Conservation (phyloP, 2,888 invertebrate species). For the Rhagium mordax region DNA sequence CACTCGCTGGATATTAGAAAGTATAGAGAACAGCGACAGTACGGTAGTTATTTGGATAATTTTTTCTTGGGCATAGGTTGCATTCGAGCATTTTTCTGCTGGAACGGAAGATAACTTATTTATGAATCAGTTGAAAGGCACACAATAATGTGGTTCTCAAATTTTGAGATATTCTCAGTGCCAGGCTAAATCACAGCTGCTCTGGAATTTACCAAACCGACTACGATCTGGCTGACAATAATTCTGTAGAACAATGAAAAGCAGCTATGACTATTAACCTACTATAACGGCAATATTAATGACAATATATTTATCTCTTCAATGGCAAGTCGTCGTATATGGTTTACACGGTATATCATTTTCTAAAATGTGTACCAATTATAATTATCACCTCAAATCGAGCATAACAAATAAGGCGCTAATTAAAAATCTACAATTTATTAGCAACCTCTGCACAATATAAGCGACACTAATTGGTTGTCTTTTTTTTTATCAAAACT, state of each 20-base stretch:
- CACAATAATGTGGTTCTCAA: no score
- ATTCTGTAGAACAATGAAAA: neutral
- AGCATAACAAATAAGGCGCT: conserved; percentile 46
- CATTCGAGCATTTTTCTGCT: no score
- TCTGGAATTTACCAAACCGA: no score
- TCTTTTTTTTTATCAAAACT: conserved; percentile 43
- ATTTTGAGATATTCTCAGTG: no score
- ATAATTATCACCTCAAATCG: conserved; percentile 44
- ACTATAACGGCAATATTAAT: conserved; percentile 17
- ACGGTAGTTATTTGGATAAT: no score
- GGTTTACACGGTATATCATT: conserved; percentile 37
- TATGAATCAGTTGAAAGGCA: no score
- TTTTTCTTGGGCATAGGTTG: no score
- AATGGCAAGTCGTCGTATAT: conserved; percentile 23
- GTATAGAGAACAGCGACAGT: no score
- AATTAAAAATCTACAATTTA: conserved; percentile 46
- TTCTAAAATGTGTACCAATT: conserved; percentile 45
- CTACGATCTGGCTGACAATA: no score
- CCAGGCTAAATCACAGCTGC: no score
- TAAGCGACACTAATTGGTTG: conserved; percentile 42
- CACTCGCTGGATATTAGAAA: no score
- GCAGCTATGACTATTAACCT: neutral
- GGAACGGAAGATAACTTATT: no score
- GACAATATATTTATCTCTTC: conserved; percentile 20
- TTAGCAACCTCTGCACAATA: conserved; percentile 20